Evolutionary conservation across 2,113 vertebrate species (phyloP), one percentile per base, ranked within the genome.

Genomic region (Xiphophorus couchianus): DNA sequence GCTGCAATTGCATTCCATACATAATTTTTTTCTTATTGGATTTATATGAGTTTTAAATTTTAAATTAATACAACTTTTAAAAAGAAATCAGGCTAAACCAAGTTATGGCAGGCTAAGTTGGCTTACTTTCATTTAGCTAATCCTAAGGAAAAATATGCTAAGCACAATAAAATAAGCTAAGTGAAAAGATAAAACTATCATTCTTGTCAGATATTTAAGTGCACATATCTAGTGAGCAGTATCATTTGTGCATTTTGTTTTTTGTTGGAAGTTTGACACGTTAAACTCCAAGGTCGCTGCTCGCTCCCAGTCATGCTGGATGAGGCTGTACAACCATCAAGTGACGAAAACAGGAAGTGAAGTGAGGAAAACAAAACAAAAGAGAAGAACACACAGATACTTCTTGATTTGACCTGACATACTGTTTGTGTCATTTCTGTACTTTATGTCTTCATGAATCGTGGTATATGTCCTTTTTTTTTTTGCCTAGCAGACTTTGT

Each of bases 181-280:
- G 39, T 19, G 19, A 51, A 19, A 51, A 51, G 25, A 42, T 28
- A 29, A 67, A 31, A 13, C 37, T 7, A 7, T 25, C 15, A 51
- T 17, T 51, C 4, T 22, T 19, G 70, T 74, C 76, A 78, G 66
- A 79, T 66, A 37, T 85, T 76, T 75, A 66, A n/a, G 54, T 48
- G 11, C 74, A 83, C 78, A 60, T 72, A 87, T 86, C 87, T 88
- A 83, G 89, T 84, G 71, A 80, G 58, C 13, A 29, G 37, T 27
- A 51, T 29, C 67, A 78, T 81, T 82, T 76, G 74, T 82, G 84
- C 74, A 77, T 82, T 86, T 70, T 62, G 73, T 64, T 73, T 66
- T 71, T 54, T 73, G 77, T 74, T 71, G 39, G 69, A 74, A 39
- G 27, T 81, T 71, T 65, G 63, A 71, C 61, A 15, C 15, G n/a